phyloP scores from a whole-genome alignment of 2,797 vertebrate genomes.

The Lutjanus campechanus region DNA sequence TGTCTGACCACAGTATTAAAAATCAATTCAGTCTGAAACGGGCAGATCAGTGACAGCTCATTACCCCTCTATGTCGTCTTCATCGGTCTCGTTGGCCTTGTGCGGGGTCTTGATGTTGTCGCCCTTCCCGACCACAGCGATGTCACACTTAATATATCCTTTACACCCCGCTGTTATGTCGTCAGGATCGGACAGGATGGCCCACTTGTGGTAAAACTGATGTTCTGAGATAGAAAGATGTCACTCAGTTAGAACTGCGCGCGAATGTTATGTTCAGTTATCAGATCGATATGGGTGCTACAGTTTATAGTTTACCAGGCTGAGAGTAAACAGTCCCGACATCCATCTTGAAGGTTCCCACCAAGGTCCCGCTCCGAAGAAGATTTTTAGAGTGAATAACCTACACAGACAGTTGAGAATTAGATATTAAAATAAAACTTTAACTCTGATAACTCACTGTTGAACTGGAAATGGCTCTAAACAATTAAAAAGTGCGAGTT shows the following conservation, averaged over 20 bases:
- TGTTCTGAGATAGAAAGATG: slow-evolving; percentile 86
- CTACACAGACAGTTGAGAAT: slow-evolving; percentile 73
- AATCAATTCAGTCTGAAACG: not conserved
- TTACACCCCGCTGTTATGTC: slow-evolving; percentile 95
- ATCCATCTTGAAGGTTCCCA: slow-evolving; percentile 97
- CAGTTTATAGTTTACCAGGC: slow-evolving; percentile 84
- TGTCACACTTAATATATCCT: slow-evolving; percentile 96
- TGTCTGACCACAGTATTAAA: not conserved
- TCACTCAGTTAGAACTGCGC: not conserved
- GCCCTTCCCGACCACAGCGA: slow-evolving; percentile 95
- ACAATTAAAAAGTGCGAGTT: not conserved
- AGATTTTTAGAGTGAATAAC: slow-evolving; percentile 99
- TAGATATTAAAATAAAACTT: slow-evolving; percentile 4
- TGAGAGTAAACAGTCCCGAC: slow-evolving; percentile 95
- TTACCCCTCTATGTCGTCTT: slow-evolving; percentile 97
- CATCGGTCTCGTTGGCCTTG: slow-evolving; percentile 95
- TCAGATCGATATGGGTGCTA: not conserved
- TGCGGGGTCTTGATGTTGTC: slow-evolving; percentile 98
- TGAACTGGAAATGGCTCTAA: not conserved
- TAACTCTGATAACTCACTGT: not conserved
- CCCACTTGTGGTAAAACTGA: slow-evolving; percentile 99
- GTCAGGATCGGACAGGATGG: slow-evolving; percentile 92
- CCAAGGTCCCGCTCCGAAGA: slow-evolving; percentile 94
- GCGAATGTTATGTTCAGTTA: not conserved
- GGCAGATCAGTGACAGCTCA: not conserved